Evolutionary conservation across 1,140 invertebrate genomes (phyloP).

Genomic region (Rhysida immarginata): DNA sequence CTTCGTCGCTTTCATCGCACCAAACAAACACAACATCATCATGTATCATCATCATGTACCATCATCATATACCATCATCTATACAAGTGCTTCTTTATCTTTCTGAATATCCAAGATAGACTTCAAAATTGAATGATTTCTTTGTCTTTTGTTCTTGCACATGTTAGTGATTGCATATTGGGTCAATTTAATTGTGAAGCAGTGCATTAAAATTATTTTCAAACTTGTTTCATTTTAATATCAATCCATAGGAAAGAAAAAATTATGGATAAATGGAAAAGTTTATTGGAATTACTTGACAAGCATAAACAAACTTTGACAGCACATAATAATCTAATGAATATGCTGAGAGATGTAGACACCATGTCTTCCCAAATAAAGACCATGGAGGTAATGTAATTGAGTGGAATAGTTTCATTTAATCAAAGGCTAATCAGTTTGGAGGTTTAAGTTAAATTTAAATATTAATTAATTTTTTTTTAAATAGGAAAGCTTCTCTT

Average conservation of each 20-base stretch:
- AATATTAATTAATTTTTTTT: conserved; percentile 2
- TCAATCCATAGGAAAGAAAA: conserved; percentile 64
- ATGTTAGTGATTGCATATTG: too few species aligned
- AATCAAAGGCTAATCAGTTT: not conserved
- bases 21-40: too few species aligned
- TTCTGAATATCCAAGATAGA: too few species aligned
- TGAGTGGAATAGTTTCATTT: not conserved
- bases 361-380: conserved; percentile 64
- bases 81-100: too few species aligned
- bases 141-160: too few species aligned
- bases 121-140: too few species aligned
- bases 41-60: too few species aligned
- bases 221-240: too few species aligned
- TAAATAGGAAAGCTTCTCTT: conserved; percentile 53
- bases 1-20: too few species aligned
- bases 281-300: conserved; percentile 67
- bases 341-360: conserved; percentile 79
- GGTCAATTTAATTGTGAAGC: too few species aligned
- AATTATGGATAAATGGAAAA: conserved; percentile 73
- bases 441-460: not conserved
- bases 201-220: too few species aligned
- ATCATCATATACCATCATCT: too few species aligned
- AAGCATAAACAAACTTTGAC: conserved; percentile 68
- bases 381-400: conserved; percentile 48
- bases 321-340: conserved; percentile 59